Percentiles rank a stretch among this genome's conserved stretches.
phyloP scores from a whole-genome alignment of 2,797 vertebrate genomes.

The Echiichthys vipera region DNA sequence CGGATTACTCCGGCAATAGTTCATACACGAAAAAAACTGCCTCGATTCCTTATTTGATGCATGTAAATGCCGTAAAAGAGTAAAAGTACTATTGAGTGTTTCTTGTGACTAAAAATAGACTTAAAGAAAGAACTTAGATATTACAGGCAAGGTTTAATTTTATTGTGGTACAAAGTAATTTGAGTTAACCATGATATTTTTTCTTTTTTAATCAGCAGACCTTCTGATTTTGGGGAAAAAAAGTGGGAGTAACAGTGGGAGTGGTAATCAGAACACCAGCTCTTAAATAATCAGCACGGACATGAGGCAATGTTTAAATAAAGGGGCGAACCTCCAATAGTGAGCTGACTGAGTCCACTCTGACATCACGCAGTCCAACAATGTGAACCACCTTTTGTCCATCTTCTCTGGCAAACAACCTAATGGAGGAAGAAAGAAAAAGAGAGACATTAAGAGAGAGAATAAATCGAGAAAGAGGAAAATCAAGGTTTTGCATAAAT shows the following conservation, averaged over 20 bases:
- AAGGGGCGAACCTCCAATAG: constrained; percentile 87
- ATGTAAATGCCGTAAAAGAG: too few species aligned
- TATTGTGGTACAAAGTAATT: background rate
- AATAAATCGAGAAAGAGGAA: background rate
- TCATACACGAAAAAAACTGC: too few species aligned
- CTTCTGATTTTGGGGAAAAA: constrained; percentile 3
- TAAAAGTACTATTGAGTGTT: background rate
- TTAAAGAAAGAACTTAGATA: background rate
- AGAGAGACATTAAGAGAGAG: background rate
- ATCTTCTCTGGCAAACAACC: constrained; percentile 92
- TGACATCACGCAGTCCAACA: constrained; percentile 86
- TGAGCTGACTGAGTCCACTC: constrained; percentile 86
- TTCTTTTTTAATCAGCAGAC: background rate
- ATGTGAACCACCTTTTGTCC: constrained; percentile 90
- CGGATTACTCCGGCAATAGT: too few species aligned
- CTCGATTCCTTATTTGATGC: too few species aligned
- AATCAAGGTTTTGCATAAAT: background rate
- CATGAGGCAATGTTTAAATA: background rate
- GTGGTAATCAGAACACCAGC: background rate
- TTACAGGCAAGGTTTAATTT: background rate
- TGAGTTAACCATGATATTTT: background rate
- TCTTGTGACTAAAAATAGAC: background rate
- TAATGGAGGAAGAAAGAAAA: constrained; percentile 49
- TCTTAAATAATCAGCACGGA: background rate
- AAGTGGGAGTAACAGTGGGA: background rate